Percentiles rank a stretch among this genome's conserved stretches.
Conservation (phyloP, 2,888 invertebrate genomes). For the Trisateles emortualis region DNA sequence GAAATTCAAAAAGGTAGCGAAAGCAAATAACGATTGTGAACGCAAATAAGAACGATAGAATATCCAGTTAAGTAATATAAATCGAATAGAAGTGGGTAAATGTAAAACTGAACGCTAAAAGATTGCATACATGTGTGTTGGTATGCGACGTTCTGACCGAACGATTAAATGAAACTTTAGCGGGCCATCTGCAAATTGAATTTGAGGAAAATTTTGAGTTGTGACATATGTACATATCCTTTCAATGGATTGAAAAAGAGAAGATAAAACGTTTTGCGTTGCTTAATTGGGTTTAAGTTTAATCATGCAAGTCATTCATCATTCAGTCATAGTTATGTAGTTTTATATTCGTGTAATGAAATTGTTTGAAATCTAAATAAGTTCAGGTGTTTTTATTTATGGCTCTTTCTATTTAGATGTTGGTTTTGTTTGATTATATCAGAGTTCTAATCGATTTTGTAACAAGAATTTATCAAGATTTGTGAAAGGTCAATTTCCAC, state of each 20-base stretch:
- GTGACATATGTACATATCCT: conserved; percentile 33
- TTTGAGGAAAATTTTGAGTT: conserved; percentile 21
- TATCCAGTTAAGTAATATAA: conserved; percentile 33
- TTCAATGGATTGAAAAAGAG: conserved; percentile 18
- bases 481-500: no score
- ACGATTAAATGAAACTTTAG: conserved; percentile 50
- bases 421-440: neutral
- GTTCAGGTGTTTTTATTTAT: neutral
- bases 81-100: conserved; percentile 43
- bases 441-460: no score
- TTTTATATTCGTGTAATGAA: neutral
- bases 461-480: no score
- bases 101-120: conserved; percentile 55
- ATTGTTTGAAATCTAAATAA: no score
- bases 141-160: conserved; percentile 33
- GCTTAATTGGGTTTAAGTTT: neutral
- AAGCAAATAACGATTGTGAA: conserved; percentile 27
- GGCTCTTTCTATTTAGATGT: neutral
- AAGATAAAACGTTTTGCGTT: neutral
- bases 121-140: conserved; percentile 37
- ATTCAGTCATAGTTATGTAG: neutral
- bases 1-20: conserved; percentile 26
- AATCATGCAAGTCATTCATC: neutral
- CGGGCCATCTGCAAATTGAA: conserved; percentile 31
- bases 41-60: conserved; percentile 41